phyloP scores from a whole-genome alignment of 2,113 vertebrate genomes.

The Odocoileus hemionus region DNA sequence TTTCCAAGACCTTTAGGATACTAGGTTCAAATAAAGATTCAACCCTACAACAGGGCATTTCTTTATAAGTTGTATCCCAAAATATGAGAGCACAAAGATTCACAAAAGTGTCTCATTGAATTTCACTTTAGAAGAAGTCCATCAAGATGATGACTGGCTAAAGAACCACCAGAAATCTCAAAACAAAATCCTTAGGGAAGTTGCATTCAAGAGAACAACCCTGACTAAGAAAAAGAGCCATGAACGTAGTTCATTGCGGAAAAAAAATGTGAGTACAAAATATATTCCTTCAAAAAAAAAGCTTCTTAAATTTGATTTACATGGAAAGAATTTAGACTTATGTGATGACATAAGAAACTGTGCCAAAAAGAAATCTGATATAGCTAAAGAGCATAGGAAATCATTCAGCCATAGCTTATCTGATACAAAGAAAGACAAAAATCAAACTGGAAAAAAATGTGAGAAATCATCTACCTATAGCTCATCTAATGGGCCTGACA shows the following conservation, averaged over 20 bases:
- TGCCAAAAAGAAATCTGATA: conserved; percentile 57
- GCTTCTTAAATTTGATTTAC: conserved; percentile 27
- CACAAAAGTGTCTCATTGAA: conserved; percentile 35
- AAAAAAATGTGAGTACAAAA: conserved; percentile 2
- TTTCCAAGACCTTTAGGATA: neutral
- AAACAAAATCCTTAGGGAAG: conserved; percentile 18
- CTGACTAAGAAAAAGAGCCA: conserved; percentile 22
- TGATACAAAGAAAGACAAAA: conserved; percentile 60
- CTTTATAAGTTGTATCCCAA: conserved; percentile 5
- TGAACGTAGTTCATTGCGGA: neutral
- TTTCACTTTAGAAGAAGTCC: conserved; percentile 60
- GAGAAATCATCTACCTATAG: conserved; percentile 59
- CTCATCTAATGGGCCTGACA: conserved; percentile 45
- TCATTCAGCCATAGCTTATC: conserved; percentile 49
- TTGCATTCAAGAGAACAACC: conserved; percentile 31
- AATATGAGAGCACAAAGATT: neutral
- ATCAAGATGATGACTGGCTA: conserved; percentile 25
- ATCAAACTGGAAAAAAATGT: conserved; percentile 66
- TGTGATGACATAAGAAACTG: conserved; percentile 10
- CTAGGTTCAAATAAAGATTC: neutral
- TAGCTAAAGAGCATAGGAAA: conserved; percentile 60
- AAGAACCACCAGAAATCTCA: conserved; percentile 29
- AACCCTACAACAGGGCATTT: neutral
- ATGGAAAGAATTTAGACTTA: conserved; percentile 43
- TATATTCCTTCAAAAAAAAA: conserved; percentile 37